Evolutionary conservation across 1,140 invertebrate genomes (phyloP).

Genomic region (Cydia amplana): DNA sequence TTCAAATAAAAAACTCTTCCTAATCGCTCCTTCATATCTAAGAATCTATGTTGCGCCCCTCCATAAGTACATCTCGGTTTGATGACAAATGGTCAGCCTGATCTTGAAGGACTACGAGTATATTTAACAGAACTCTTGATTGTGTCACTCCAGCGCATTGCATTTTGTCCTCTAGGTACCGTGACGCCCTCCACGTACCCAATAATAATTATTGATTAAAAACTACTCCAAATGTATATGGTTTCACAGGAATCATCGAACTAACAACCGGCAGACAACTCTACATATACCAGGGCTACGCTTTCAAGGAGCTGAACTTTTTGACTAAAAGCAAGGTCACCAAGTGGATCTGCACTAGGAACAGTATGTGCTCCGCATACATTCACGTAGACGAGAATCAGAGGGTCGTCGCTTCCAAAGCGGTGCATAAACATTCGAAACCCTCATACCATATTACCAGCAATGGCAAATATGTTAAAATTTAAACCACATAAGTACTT

Average conservation of each 20-base stretch:
- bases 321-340: constrained; percentile 32
- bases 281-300: constrained; percentile 43
- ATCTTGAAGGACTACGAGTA: too few species aligned
- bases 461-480: not conserved
- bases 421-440: constrained; percentile 32
- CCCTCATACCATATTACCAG: not conserved
- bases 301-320: constrained; percentile 38
- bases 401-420: constrained; percentile 33
- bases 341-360: constrained; percentile 39
- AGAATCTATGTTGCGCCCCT: too few species aligned
- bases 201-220: not conserved
- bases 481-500: not conserved
- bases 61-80: too few species aligned
- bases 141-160: too few species aligned
- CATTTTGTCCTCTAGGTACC: too few species aligned
- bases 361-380: constrained; percentile 37
- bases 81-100: too few species aligned
- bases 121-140: too few species aligned
- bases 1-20: too few species aligned
- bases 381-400: constrained; percentile 39
- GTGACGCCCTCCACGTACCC: not conserved
- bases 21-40: too few species aligned
- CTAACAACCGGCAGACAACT: constrained; percentile 38
- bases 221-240: not conserved
- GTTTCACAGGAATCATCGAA: constrained; percentile 39